phyloP scores from a whole-genome alignment of 37 sponge, comb jelly and placozoan genomes.

The Chondrilla cf. caribensis region DNA sequence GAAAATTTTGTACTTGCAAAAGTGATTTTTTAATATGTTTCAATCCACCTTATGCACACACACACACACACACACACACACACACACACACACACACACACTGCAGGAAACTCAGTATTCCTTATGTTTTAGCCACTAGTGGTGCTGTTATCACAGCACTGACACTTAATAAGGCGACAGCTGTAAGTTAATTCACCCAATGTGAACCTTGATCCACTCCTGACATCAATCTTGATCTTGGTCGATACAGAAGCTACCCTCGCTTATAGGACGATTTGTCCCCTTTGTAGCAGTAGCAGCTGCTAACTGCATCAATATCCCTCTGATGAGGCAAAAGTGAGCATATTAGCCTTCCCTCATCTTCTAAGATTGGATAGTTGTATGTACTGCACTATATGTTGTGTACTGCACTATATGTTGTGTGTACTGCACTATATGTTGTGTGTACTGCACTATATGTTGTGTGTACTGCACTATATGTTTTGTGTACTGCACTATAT shows the following conservation, averaged over 20 bases:
- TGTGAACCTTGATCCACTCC: too few species aligned
- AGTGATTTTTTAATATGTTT: too few species aligned
- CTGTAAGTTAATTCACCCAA: too few species aligned
- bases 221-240: too few species aligned
- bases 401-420: background rate
- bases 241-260: slow-evolving; percentile 33
- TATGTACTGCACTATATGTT: background rate
- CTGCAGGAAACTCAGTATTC: slow-evolving; percentile 61
- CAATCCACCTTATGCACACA: background rate
- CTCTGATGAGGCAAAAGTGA: slow-evolving; percentile 79
- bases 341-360: background rate
- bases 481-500: background rate
- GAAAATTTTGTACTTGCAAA: too few species aligned
- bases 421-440: background rate
- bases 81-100: background rate
- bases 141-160: slow-evolving; percentile 89
- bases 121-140: slow-evolving; percentile 87
- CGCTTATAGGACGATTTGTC: slow-evolving; percentile 73
- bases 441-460: background rate
- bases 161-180: slow-evolving; percentile 65
- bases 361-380: background rate
- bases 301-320: slow-evolving; percentile 97
- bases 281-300: slow-evolving; percentile 89
- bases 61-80: background rate
- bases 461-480: background rate